Evolutionary conservation across 2,888 invertebrate genomes (phyloP).

Genomic region (Dynastes grantii): DNA sequence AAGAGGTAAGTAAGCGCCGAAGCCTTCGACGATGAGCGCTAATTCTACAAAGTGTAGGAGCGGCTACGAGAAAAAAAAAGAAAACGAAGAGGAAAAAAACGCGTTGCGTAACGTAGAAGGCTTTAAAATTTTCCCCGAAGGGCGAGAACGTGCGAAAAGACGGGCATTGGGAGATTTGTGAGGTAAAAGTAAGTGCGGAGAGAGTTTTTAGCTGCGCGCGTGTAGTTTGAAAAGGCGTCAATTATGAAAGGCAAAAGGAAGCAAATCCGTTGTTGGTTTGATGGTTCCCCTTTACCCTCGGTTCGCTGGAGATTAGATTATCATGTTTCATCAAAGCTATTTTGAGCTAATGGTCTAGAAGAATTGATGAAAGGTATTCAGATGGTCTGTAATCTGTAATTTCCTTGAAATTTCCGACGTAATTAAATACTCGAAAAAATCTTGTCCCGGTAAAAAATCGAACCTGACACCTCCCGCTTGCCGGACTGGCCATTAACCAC

Average conservation of each 20-base stretch:
- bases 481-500: too few relatives aligned
- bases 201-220: background rate
- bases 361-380: too few relatives aligned
- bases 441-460: too few relatives aligned
- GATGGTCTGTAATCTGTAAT: too few relatives aligned
- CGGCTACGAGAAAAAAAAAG: background rate
- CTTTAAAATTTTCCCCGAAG: slow-evolving; percentile 47
- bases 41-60: slow-evolving; percentile 46
- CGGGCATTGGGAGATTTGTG: background rate
- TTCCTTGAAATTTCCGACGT: too few relatives aligned
- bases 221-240: slow-evolving; percentile 22
- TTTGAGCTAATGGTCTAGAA: too few relatives aligned
- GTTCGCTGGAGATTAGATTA: too few relatives aligned
- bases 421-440: too few relatives aligned
- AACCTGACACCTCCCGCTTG: too few relatives aligned
- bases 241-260: slow-evolving; percentile 23
- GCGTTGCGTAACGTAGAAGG: slow-evolving; percentile 45
- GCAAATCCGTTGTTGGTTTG: background rate
- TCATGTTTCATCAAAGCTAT: too few relatives aligned
- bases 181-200: too few relatives aligned
- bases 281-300: slow-evolving; percentile 47
- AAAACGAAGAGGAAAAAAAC: background rate
- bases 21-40: slow-evolving; percentile 30
- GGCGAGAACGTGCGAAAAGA: background rate
- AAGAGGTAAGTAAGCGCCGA: slow-evolving; percentile 21